Percentiles rank a stretch among this genome's conserved stretches.
phyloP scores from a whole-genome alignment of 2,113 vertebrate species.

The Pygoscelis adeliae region DNA sequence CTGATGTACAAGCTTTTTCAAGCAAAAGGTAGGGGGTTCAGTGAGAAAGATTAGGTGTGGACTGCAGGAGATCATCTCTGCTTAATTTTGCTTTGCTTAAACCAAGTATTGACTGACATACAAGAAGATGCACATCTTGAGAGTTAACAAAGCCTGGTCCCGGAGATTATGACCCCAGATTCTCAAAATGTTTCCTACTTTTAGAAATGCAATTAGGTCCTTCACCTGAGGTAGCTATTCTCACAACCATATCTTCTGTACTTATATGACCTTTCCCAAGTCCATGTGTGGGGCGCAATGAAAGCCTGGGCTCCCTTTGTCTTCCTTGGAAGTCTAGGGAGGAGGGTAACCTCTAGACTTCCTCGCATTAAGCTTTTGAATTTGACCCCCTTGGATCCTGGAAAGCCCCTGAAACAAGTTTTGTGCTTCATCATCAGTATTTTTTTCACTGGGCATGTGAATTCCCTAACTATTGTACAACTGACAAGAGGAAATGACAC shows the following conservation, averaged over 20 bases:
- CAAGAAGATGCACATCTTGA: neutral
- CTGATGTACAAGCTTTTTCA: neutral
- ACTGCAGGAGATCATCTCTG: neutral
- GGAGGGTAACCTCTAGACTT: neutral
- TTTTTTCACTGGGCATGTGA: neutral
- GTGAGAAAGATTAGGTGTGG: neutral
- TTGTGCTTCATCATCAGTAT: neutral
- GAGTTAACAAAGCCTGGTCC: neutral
- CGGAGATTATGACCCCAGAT: neutral
- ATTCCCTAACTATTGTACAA: neutral
- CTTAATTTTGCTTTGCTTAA: neutral
- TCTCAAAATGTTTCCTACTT: neutral
- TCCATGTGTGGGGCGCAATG: neutral
- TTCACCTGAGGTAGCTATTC: neutral
- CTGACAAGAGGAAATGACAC: neutral
- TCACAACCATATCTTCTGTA: neutral
- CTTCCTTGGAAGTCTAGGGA: neutral
- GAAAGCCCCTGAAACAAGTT: neutral
- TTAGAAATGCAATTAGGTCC: neutral
- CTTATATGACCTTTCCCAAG: neutral
- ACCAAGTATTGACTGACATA: neutral
- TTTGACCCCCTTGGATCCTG: neutral
- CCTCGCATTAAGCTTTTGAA: neutral
- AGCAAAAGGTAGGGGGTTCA: neutral
- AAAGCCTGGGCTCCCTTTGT: neutral